Base-by-base conservation (phyloP, 2,113 vertebrate species). In the Corythoichthys intestinalis region DNA sequence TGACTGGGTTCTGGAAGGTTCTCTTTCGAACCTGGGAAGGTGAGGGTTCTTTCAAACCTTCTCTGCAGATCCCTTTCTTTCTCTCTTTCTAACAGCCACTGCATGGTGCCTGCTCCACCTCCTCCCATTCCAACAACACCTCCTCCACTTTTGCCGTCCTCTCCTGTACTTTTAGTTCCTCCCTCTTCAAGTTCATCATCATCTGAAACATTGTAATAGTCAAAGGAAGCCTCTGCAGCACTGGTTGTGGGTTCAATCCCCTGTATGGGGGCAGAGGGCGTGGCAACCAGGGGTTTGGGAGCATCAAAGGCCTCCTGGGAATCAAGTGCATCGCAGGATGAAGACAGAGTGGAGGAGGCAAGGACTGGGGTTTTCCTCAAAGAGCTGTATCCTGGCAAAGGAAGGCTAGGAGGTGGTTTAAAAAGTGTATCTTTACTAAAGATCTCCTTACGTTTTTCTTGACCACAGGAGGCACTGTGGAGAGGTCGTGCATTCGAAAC, bases 161-260 rank as follows among this genome's bases (percentile, higher is more conserved):
- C 72, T 85, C 94, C 82, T 93, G 94, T 82, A 93, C 92, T 69
- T 94, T 95, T 82, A 90, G 91, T 0, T 83, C 63, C 54, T 83
- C 93, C 85, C 93, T 97, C 97, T 82, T 98, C 96, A 0, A 96
- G 94, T 84, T 97, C 95, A 0, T 98, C 96, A 0, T 98, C 96
- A 44, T 99, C 97, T 0, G 96, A 98, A 9, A 98, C 97, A 0
- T 99, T 98, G 87, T 98, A 99, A 87, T 98, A 98, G 91, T 98
- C 96, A 0, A 98, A 98, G 38, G 95, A 93, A 64, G 93, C 92
- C 73, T 97, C 95, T 77, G 93, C 94, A 75, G 92, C 93, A 37
- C 87, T 90, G 0, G 91, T 60, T 0, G 91, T 67, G 70, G 92
- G 91, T 46, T 94, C 93, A 65, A 90, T 90, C 39, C 92, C 92